Evolutionary conservation across 2,888 invertebrate genomes (phyloP).

Genomic region (Gymnoscelis rufifasciata): DNA sequence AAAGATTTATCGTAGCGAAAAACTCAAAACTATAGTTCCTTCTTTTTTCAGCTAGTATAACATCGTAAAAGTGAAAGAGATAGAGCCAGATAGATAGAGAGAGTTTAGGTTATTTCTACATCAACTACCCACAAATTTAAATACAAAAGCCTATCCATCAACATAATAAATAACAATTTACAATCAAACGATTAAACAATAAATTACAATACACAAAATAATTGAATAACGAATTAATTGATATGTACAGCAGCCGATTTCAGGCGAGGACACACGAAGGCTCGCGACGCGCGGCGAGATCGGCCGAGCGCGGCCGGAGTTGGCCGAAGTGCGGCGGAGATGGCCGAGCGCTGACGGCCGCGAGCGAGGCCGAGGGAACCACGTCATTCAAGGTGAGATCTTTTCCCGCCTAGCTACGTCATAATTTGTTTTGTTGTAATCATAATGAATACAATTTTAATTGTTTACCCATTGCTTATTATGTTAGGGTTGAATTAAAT

Average conservation of each 20-base stretch:
- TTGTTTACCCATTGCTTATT: no score
- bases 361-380: constrained; percentile 73
- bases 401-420: constrained; percentile 70
- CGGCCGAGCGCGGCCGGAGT: constrained; percentile 37
- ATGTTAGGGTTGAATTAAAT: no score
- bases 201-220: constrained; percentile 32
- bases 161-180: not conserved
- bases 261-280: constrained; percentile 44
- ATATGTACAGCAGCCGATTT: constrained; percentile 41
- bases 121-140: no score
- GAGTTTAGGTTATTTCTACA: no score
- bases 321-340: constrained; percentile 39
- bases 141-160: not conserved
- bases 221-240: constrained; percentile 50
- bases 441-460: no score
- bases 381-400: constrained; percentile 70
- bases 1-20: no score
- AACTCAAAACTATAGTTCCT: no score
- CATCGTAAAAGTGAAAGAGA: no score
- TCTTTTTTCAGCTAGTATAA: not conserved
- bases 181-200: not conserved
- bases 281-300: constrained; percentile 21
- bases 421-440: constrained; percentile 55
- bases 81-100: no score
- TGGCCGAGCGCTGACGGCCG: constrained; percentile 63